phyloP scores from a whole-genome alignment of 2,113 vertebrate species.

The Mus pahari region DNA sequence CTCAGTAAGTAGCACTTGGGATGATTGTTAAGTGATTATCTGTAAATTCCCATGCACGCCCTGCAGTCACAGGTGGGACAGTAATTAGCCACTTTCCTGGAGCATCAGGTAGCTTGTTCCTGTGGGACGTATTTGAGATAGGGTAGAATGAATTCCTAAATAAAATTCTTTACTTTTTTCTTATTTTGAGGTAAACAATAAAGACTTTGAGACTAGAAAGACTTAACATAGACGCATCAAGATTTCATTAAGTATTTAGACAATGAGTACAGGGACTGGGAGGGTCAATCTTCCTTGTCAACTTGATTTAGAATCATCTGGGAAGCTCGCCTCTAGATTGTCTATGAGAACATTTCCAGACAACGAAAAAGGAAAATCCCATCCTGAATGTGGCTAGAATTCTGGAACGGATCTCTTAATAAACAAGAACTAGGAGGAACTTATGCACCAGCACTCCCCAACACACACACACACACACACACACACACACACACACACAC shows the following conservation, averaged over 20 bases:
- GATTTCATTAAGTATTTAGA: background rate
- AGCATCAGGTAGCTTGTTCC: background rate
- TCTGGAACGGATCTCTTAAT: background rate
- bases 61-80: background rate
- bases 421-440: background rate
- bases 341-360: background rate
- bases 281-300: background rate
- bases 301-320: background rate
- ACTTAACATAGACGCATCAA: background rate
- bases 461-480: background rate
- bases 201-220: background rate
- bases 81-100: background rate
- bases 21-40: background rate
- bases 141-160: background rate
- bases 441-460: background rate
- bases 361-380: background rate
- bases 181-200: background rate
- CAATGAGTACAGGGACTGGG: background rate
- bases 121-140: too few species aligned
- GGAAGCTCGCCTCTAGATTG: background rate
- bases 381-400: background rate
- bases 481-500: background rate
- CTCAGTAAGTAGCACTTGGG: conserved; percentile 2
- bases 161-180: background rate
- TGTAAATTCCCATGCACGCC: background rate